Percentiles rank a stretch among this genome's conserved stretches.
phyloP scores from a whole-genome alignment of 2,888 invertebrate genomes.

The Dryocosmus kuriphilus region DNA sequence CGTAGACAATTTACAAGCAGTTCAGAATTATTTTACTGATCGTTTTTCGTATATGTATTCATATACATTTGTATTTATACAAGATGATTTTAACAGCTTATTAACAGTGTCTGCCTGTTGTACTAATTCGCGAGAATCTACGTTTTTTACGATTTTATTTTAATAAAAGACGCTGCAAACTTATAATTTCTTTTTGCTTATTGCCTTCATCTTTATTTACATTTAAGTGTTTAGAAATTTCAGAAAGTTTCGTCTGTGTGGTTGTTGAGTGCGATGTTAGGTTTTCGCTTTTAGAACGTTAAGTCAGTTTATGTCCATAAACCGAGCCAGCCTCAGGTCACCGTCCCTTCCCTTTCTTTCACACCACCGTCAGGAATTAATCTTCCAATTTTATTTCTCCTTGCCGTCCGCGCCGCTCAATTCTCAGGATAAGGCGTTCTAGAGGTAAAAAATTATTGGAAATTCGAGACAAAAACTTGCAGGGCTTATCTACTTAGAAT shows the following conservation, averaged over 20 bases:
- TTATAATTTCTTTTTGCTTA: conserved; percentile 17
- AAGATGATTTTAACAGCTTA: conserved; percentile 13
- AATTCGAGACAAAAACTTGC: conserved; percentile 12
- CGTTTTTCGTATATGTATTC: conserved; percentile 34
- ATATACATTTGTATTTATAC: conserved; percentile 41
- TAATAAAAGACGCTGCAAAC: conserved; percentile 30
- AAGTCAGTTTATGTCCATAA: conserved; percentile 71
- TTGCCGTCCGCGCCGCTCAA: conserved; percentile 66
- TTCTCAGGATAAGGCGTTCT: conserved; percentile 31
- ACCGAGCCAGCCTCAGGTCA: conserved; percentile 75
- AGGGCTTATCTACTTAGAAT: conserved; percentile 28
- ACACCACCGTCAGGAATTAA: conserved; percentile 58
- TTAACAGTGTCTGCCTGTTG: conserved; percentile 9
- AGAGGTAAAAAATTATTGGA: conserved; percentile 20
- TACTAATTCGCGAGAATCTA: background rate
- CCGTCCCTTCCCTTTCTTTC: conserved; percentile 73
- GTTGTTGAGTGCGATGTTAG: conserved; percentile 37
- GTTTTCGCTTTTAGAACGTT: conserved; percentile 53
- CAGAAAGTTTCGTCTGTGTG: conserved; percentile 45
- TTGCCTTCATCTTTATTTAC: conserved; percentile 7
- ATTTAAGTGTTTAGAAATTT: conserved; percentile 41
- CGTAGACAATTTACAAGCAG: background rate
- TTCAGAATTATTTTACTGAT: conserved; percentile 44
- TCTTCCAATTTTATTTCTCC: conserved; percentile 41
- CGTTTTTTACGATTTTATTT: conserved; percentile 5